Conservation (phyloP, 2,888 invertebrate genomes). For the Tridacna crocea region DNA sequence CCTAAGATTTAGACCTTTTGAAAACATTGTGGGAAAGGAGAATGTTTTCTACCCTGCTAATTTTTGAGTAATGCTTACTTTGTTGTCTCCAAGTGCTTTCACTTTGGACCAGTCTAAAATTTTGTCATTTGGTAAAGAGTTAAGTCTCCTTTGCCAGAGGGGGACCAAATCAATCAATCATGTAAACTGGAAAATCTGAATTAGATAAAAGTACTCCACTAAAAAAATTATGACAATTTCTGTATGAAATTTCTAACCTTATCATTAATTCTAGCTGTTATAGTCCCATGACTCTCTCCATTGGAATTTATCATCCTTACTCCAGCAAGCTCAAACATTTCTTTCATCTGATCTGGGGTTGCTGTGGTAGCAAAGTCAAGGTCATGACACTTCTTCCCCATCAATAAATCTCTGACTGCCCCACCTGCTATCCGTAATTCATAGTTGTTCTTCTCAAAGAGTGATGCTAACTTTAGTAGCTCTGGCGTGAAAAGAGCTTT, state of each 20-base stretch:
- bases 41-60: too few relatives aligned
- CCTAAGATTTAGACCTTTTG: too few relatives aligned
- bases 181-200: too few relatives aligned
- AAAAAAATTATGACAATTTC: too few relatives aligned
- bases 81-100: too few relatives aligned
- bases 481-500: conserved; percentile 90
- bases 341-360: conserved; percentile 97
- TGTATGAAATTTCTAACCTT: conserved; percentile 87
- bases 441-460: conserved; percentile 90
- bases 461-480: conserved; percentile 88
- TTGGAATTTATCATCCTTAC: conserved; percentile 95
- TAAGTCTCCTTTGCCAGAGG: too few relatives aligned
- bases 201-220: too few relatives aligned
- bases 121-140: too few relatives aligned
- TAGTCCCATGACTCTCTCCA: conserved; percentile 88
- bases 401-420: conserved; percentile 90
- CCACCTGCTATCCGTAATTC: conserved; percentile 98
- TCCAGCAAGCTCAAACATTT: conserved; percentile 93
- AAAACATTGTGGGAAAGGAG: too few relatives aligned
- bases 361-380: conserved; percentile 99
- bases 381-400: conserved; percentile 87
- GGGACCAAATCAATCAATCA: too few relatives aligned
- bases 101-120: too few relatives aligned
- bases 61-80: too few relatives aligned
- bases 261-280: conserved; percentile 97